phyloP scores from a whole-genome alignment of 2,797 vertebrate species.

The Diplodus sargus region DNA sequence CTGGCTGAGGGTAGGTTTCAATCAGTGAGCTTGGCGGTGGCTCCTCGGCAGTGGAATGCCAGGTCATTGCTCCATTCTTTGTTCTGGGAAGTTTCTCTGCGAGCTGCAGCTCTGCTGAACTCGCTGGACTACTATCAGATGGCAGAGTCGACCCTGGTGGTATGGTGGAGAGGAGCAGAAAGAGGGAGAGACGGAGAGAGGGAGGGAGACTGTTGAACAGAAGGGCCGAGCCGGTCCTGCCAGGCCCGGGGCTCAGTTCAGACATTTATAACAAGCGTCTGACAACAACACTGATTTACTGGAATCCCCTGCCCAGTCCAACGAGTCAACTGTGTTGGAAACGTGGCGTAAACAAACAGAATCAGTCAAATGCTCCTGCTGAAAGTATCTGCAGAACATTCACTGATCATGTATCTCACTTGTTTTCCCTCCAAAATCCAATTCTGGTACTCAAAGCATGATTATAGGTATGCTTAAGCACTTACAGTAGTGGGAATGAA shows the following conservation, averaged over 20 bases:
- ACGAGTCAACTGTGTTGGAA: conserved; percentile 57
- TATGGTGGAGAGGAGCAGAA: conserved; percentile 33
- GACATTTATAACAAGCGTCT: conserved; percentile 61
- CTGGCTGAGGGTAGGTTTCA: conserved; percentile 61
- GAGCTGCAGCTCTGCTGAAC: conserved; percentile 60
- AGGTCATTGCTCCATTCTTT: conserved; percentile 66
- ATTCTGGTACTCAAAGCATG: background rate
- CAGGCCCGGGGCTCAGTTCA: conserved; percentile 52
- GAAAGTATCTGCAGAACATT: background rate
- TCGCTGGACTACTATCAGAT: conserved; percentile 62
- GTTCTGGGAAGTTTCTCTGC: conserved; percentile 64
- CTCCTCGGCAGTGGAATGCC: conserved; percentile 64
- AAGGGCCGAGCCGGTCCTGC: conserved; percentile 41
- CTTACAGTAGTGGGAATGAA: background rate
- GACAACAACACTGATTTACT: conserved; percentile 60
- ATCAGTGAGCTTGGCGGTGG: conserved; percentile 67
- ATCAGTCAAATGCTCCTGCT: conserved; percentile 20
- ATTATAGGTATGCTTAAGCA: background rate
- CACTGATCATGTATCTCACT: background rate
- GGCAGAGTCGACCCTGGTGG: conserved; percentile 45
- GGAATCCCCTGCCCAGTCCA: conserved; percentile 37
- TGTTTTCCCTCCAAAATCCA: background rate
- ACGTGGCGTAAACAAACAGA: conserved; percentile 60
- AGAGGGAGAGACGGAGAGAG: conserved; percentile 27
- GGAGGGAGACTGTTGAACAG: conserved; percentile 37